Base-by-base conservation (phyloP, 2,888 invertebrate species). In the Melangyna quadrimaculata region DNA sequence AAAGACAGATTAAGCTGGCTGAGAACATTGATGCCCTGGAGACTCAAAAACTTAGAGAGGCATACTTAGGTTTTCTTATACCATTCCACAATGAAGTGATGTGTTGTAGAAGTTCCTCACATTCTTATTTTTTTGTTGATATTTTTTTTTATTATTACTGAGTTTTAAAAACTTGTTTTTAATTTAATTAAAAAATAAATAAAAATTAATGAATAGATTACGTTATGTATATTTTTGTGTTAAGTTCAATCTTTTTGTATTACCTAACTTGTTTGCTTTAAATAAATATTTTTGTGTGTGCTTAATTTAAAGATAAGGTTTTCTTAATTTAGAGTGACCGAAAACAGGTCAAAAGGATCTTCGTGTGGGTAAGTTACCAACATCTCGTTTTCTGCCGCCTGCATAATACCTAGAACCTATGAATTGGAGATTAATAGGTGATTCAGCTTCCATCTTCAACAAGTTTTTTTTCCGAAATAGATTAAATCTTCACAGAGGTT, bases 41-140 rank as follows among this genome's bases (percentile, higher is more conserved):
- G 65, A 3, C 19, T 37, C 27, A 9, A 67, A 24, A 27, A 7
- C 14, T 24, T 51, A 27, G 9, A 55, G 43, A 55, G 53, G 27
- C 22, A 69, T 61, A 74, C 17, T 24, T 61, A 74, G 27, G 51
- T 82, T 24, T 63, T 29, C 61, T 71, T 24, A 48, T 48, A 24
- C 51, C 75, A 80, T 80, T 84, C 75, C 79, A 29, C 51, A 71
- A 35, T 48, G 43, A 43, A 40, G 22, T 61, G 53, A 14, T 57
- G 19, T 57, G 27, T 48, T 53, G 29, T n/a, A 10, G 12, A 22
- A 57, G 19, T 6, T n/a, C 59, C 37, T 63, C n/a, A 27, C 24
- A 27, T 63, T 59, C 37, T 27, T 22, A 27, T 17, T 17, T 22
- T 17, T 17, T 17, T 43, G n/a, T 43, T 43, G 3, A 43, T 17